Conservation (phyloP, 2,113 vertebrate species). For the Gasterosteus nipponicus region DNA sequence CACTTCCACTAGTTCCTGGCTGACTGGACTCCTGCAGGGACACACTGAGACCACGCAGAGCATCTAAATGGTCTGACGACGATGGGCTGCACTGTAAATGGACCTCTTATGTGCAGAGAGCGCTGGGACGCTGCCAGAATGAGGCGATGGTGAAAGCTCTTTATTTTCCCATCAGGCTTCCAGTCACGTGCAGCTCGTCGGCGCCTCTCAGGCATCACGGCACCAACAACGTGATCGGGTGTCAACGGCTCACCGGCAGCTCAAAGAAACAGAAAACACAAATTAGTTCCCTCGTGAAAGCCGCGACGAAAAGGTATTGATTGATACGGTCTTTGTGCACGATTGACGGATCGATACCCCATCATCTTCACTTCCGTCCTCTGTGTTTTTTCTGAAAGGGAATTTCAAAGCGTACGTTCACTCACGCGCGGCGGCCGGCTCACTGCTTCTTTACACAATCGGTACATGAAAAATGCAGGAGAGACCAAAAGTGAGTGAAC, state of each 20-base stretch:
- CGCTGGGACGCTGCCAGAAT: slow-evolving; percentile 29
- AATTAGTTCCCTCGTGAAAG: slow-evolving; percentile 15
- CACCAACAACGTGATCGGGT: slow-evolving; percentile 12
- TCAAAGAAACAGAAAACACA: slow-evolving; percentile 11
- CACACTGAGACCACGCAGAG: slow-evolving; percentile 26
- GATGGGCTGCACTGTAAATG: slow-evolving; percentile 56
- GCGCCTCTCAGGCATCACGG: slow-evolving; percentile 30
- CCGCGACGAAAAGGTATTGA: background rate
- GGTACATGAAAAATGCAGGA: background rate
- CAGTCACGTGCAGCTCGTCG: slow-evolving; percentile 14
- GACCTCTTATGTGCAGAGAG: slow-evolving; percentile 40
- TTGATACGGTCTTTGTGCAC: background rate
- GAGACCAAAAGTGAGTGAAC: background rate
- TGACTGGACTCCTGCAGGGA: slow-evolving; percentile 43
- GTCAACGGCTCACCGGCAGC: slow-evolving; percentile 14
- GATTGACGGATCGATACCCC: no score
- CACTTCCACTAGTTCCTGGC: slow-evolving; percentile 45
- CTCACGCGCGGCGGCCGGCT: background rate
- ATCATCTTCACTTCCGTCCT: no score
- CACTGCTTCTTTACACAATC: background rate
- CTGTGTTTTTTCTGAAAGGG: background rate
- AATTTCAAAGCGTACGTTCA: background rate
- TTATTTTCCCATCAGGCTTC: slow-evolving; percentile 24
- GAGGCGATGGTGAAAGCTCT: slow-evolving; percentile 52
- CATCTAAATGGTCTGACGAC: slow-evolving; percentile 23